Evolutionary conservation across 2,888 invertebrate genomes (phyloP).

Genomic region (Macaria notata): DNA sequence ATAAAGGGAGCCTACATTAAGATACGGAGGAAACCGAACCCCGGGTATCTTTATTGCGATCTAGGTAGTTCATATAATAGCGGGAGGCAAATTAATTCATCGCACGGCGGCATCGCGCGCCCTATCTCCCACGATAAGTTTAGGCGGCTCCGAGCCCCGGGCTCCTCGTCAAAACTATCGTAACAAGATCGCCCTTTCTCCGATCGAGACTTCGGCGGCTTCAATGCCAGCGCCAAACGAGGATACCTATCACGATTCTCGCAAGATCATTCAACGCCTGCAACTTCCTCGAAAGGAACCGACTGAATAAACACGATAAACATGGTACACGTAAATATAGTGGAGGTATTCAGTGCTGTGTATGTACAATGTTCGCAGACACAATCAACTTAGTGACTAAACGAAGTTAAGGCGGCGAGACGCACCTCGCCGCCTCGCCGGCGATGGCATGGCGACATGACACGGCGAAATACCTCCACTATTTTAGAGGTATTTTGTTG

Average conservation of each 20-base stretch:
- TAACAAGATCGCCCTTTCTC: slow-evolving; percentile 71
- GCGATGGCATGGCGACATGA: slow-evolving; percentile 36
- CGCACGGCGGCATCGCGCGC: slow-evolving; percentile 56
- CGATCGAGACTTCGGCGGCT: slow-evolving; percentile 51
- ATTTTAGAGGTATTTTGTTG: background rate
- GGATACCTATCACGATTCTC: slow-evolving; percentile 58
- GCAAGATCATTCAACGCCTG: slow-evolving; percentile 39
- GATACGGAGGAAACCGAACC: slow-evolving; percentile 42
- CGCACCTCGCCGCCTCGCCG: slow-evolving; percentile 29
- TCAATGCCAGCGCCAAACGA: slow-evolving; percentile 43
- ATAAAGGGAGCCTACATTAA: slow-evolving; percentile 47
- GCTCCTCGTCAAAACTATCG: slow-evolving; percentile 67
- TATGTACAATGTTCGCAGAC: slow-evolving; percentile 31
- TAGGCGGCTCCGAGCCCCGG: slow-evolving; percentile 41
- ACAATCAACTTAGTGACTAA: slow-evolving; percentile 45
- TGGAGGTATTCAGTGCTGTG: slow-evolving; percentile 20
- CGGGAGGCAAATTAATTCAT: slow-evolving; percentile 74
- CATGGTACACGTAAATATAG: slow-evolving; percentile 9
- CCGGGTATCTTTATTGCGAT: slow-evolving; percentile 71
- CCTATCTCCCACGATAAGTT: slow-evolving; percentile 68
- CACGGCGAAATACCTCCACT: slow-evolving; percentile 39
- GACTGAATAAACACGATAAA: slow-evolving; percentile 16
- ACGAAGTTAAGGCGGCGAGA: slow-evolving; percentile 41
- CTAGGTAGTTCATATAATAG: slow-evolving; percentile 68
- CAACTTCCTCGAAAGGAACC: slow-evolving; percentile 5